These are phyloP conservation scores for Lepidochrysops patricia DNA, from an alignment of 2,888 invertebrate genomes.

Conservation along the genomic window DNA sequence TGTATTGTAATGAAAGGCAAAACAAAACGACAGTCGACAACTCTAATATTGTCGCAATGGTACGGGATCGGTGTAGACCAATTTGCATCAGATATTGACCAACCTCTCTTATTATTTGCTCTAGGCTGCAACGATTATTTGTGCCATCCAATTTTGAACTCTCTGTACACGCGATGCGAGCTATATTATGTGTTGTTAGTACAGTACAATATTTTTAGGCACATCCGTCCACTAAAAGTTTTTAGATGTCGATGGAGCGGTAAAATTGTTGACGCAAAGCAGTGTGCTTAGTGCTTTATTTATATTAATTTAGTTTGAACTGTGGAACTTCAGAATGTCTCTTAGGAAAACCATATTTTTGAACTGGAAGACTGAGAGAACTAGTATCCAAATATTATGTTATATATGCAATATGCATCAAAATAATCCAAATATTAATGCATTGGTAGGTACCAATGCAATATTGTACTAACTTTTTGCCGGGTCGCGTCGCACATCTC, in stretches of 20 bases:
- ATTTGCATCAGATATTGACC: conserved; percentile 51
- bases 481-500: no score
- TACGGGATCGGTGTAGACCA: conserved; percentile 49
- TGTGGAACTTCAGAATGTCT: not conserved
- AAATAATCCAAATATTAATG: no score
- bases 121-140: conserved; percentile 26
- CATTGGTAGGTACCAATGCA: no score
- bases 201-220: not conserved
- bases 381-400: no score
- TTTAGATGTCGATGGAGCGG: conserved; percentile 12
- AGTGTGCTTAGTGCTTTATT: not conserved
- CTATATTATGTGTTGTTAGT: not conserved
- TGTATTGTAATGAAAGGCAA: conserved; percentile 22
- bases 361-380: no score
- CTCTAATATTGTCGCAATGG: conserved; percentile 55
- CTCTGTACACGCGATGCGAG: not conserved
- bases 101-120: conserved; percentile 36
- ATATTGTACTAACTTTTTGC: no score
- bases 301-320: not conserved
- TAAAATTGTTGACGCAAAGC: not conserved
- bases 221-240: conserved; percentile 15
- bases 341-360: no score
- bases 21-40: conserved; percentile 43
- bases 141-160: conserved; percentile 9
- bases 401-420: no score